phyloP scores from a whole-genome alignment of 2,888 invertebrate genomes.

The Willowsia nigromaculata region DNA sequence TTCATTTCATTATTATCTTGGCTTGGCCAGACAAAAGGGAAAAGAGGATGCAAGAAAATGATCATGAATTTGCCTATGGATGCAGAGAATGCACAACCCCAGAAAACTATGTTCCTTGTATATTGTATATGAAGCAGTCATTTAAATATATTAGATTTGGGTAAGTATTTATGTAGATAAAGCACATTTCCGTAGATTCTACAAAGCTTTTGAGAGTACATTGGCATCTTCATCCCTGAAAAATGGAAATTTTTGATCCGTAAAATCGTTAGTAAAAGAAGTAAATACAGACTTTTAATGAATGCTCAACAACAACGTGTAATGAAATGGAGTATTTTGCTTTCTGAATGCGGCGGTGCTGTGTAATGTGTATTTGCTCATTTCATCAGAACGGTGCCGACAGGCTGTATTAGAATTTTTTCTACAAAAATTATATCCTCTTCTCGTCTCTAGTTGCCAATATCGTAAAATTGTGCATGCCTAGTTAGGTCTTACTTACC shows the following conservation, averaged over 20 bases:
- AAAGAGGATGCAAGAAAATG: background rate
- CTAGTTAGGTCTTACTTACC: background rate
- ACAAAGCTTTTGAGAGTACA: slow-evolving; percentile 27
- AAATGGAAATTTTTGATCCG: slow-evolving; percentile 36
- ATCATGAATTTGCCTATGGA: background rate
- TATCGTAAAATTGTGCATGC: background rate
- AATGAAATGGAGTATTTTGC: background rate
- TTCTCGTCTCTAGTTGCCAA: background rate
- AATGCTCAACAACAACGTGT: background rate
- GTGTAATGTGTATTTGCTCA: slow-evolving; percentile 5
- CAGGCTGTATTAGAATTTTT: slow-evolving; percentile 31
- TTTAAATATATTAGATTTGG: background rate
- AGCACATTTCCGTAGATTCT: background rate
- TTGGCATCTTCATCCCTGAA: slow-evolving; percentile 42
- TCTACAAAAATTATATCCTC: background rate
- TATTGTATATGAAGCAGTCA: background rate
- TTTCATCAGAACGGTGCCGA: slow-evolving; percentile 20
- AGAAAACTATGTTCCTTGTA: background rate
- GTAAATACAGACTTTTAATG: slow-evolving; percentile 7
- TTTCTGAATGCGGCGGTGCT: background rate
- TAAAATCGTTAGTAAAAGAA: slow-evolving; percentile 43
- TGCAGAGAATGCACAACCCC: background rate
- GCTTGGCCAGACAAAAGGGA: background rate
- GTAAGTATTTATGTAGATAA: too few relatives aligned
- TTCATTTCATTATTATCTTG: slow-evolving; percentile 62